Evolutionary conservation across 2,113 vertebrate species (phyloP).

Genomic region (Lates calcarifer): DNA sequence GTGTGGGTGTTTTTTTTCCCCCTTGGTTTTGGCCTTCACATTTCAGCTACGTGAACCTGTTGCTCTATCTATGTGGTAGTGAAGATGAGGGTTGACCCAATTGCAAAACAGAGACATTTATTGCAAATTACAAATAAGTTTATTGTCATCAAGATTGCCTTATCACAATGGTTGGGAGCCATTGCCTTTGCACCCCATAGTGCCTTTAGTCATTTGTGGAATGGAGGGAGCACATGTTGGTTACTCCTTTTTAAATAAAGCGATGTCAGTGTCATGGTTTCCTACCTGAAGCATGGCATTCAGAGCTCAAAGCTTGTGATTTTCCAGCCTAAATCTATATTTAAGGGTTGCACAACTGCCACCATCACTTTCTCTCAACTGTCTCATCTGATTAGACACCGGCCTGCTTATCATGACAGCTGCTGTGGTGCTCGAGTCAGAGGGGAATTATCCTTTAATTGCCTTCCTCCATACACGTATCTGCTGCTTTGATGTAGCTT

Average conservation of each 20-base stretch:
- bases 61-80: background rate
- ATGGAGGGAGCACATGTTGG: background rate
- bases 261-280: background rate
- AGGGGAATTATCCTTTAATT: slow-evolving; percentile 70
- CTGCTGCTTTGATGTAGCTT: slow-evolving; percentile 66
- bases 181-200: background rate
- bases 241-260: background rate
- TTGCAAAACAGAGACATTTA: background rate
- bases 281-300: background rate
- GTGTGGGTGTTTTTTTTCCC: too few relatives aligned
- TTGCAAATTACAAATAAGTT: background rate
- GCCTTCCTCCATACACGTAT: slow-evolving; percentile 55
- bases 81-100: background rate
- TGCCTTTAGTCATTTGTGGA: background rate
- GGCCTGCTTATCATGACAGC: slow-evolving; percentile 61
- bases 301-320: background rate
- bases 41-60: background rate
- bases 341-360: slow-evolving; percentile 17
- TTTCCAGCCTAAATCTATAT: slow-evolving; percentile 48
- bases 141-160: too few relatives aligned
- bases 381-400: slow-evolving; percentile 63
- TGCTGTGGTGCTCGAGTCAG: slow-evolving; percentile 38
- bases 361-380: slow-evolving; percentile 25
- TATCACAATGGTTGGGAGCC: background rate
- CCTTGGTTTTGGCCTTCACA: background rate